Conservation (phyloP, 2,797 vertebrate species). For the Petrocephalus sullivani region DNA sequence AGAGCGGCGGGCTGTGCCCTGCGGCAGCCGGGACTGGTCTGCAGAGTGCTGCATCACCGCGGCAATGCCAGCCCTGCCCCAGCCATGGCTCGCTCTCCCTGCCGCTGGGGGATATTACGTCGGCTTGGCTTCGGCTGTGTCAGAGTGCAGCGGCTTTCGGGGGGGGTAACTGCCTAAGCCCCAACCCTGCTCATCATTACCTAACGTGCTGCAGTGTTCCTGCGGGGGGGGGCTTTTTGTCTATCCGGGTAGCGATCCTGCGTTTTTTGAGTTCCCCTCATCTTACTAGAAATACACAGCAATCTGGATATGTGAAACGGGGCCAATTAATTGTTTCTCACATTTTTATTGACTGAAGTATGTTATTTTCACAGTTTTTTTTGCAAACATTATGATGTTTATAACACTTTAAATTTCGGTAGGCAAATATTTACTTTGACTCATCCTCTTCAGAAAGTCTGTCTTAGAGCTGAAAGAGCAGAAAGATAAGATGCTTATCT, state of each 20-base stretch:
- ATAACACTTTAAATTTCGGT: background rate
- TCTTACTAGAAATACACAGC: background rate
- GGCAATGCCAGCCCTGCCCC: slow-evolving; percentile 36
- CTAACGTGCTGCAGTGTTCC: slow-evolving; percentile 7
- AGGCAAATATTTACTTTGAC: background rate
- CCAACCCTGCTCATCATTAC: background rate
- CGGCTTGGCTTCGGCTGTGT: background rate
- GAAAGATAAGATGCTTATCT: background rate
- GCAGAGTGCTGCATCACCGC: slow-evolving; percentile 48
- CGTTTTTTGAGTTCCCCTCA: background rate
- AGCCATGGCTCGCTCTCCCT: slow-evolving; percentile 16
- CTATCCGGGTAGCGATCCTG: background rate
- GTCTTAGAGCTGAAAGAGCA: background rate
- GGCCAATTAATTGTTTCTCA: background rate
- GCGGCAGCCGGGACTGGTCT: slow-evolving; percentile 52
- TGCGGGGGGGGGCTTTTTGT: background rate
- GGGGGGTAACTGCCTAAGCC: background rate
- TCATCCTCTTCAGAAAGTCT: background rate
- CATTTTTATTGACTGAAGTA: background rate
- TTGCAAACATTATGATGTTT: background rate
- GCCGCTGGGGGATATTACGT: background rate
- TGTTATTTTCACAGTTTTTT: background rate
- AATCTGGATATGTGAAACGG: background rate
- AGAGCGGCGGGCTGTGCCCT: slow-evolving; percentile 44
- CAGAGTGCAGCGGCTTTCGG: background rate